Percentiles rank a stretch among this genome's conserved stretches.
phyloP scores from a whole-genome alignment of 1,140 invertebrate genomes.

The Acromyrmex echinatior region DNA sequence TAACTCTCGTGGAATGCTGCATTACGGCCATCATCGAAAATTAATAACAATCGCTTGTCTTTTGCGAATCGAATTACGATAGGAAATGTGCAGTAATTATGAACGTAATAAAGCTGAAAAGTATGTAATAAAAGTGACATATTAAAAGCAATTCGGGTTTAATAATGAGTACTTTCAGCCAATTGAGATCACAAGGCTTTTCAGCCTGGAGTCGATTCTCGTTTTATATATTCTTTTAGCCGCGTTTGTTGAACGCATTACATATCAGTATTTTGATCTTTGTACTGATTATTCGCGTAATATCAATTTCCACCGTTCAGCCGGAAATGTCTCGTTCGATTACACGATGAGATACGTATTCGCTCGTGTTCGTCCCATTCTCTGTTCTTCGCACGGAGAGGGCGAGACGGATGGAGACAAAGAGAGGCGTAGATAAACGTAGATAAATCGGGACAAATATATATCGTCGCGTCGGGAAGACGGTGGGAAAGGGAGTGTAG shows the following conservation, averaged over 20 bases:
- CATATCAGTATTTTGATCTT: slow-evolving; percentile 4
- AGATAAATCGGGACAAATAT: slow-evolving; percentile 70
- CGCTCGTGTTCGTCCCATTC: slow-evolving; percentile 30
- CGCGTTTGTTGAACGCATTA: slow-evolving; percentile 9
- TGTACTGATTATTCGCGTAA: neutral
- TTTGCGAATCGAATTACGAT: slow-evolving; percentile 44
- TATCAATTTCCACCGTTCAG: slow-evolving; percentile 40
- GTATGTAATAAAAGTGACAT: slow-evolving; percentile 46
- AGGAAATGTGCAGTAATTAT: slow-evolving; percentile 37
- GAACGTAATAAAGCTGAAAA: slow-evolving; percentile 48
- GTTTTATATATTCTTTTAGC: slow-evolving; percentile 15
- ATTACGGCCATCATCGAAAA: slow-evolving; percentile 50
- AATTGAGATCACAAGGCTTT: neutral
- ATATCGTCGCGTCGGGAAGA: slow-evolving; percentile 50
- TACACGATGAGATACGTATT: slow-evolving; percentile 51
- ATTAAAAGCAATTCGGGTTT: slow-evolving; percentile 30
- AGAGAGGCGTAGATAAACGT: slow-evolving; percentile 50
- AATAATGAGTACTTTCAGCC: slow-evolving; percentile 44
- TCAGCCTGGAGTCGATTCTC: neutral
- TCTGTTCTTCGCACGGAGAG: neutral
- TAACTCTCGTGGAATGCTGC: slow-evolving; percentile 23
- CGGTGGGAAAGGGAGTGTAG: slow-evolving; percentile 10
- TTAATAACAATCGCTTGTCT: slow-evolving; percentile 62
- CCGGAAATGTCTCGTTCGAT: slow-evolving; percentile 6
- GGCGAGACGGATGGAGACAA: slow-evolving; percentile 57